A percentile compares a stretch with the other conserved stretches of the same genome.
phyloP scores from a whole-genome alignment of 2,797 vertebrate genomes.

The Xiphorhynchus erythropygius region DNA sequence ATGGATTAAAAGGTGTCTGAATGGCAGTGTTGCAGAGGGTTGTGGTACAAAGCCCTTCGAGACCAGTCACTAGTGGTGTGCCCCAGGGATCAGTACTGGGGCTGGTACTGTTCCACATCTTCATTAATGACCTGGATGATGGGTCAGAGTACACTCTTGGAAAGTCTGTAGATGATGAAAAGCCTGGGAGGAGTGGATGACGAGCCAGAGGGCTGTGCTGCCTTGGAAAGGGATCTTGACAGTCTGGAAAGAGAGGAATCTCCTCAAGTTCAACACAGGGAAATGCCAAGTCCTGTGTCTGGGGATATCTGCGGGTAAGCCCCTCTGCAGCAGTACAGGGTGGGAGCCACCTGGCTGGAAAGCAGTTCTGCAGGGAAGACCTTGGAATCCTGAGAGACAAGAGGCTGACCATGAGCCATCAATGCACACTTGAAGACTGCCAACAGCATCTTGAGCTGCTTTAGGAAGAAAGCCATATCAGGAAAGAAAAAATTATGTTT shows the following conservation, averaged over 20 bases:
- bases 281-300: not conserved
- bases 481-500: not conserved
- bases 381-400: not conserved
- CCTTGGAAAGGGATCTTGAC: not conserved
- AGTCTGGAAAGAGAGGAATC: not conserved
- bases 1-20: not conserved
- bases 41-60: not conserved
- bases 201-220: not conserved
- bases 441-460: not conserved
- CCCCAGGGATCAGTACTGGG: not conserved
- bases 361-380: not conserved
- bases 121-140: not conserved
- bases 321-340: not conserved
- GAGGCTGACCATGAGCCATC: not conserved
- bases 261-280: not conserved
- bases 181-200: not conserved
- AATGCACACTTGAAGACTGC: accelerated
- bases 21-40: not conserved
- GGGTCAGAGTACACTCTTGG: not conserved
- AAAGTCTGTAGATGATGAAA: not conserved
- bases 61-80: not conserved
- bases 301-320: not conserved
- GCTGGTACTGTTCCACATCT: not conserved
- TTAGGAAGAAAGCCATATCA: not conserved
- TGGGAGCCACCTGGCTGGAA: not conserved